A percentile compares a stretch with the other conserved stretches of the same genome.
Conservation (phyloP, 2,113 vertebrate genomes). For the Laticauda laticaudata region DNA sequence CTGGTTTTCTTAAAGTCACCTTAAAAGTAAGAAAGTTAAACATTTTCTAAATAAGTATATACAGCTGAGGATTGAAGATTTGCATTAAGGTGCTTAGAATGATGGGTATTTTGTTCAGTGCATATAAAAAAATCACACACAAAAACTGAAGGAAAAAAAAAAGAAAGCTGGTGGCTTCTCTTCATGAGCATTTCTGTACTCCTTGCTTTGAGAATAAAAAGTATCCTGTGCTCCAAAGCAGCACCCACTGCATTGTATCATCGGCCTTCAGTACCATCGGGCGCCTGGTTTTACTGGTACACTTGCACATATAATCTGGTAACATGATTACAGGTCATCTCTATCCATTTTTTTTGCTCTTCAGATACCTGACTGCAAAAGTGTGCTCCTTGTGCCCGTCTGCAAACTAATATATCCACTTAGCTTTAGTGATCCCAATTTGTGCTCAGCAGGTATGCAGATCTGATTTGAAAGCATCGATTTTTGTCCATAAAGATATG, state of each 20-base stretch:
- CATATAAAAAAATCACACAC: constrained; percentile 35
- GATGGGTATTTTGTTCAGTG: constrained; percentile 57
- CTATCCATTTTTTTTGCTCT: neutral
- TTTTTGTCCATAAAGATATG: neutral
- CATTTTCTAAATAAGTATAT: constrained; percentile 46
- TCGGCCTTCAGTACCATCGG: neutral
- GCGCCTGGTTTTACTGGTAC: neutral
- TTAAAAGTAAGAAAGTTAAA: constrained; percentile 21
- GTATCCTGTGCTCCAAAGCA: too few species aligned
- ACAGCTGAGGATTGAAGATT: constrained; percentile 51
- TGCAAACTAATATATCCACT: neutral
- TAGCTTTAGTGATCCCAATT: neutral
- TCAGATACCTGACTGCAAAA: neutral
- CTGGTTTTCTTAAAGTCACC: neutral
- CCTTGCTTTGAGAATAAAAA: neutral
- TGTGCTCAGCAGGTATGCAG: neutral
- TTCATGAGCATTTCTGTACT: too few species aligned
- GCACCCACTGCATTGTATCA: neutral
- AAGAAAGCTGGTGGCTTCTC: neutral
- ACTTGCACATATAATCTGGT: neutral
- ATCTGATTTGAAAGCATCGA: neutral
- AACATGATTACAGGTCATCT: neutral
- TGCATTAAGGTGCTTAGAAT: constrained; percentile 65
- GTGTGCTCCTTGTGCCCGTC: too few species aligned
- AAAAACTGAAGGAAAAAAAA: neutral